These are phyloP conservation scores for Cephus pulcher DNA, from an alignment of 2,888 invertebrate genomes.

Conservation along the genomic window DNA sequence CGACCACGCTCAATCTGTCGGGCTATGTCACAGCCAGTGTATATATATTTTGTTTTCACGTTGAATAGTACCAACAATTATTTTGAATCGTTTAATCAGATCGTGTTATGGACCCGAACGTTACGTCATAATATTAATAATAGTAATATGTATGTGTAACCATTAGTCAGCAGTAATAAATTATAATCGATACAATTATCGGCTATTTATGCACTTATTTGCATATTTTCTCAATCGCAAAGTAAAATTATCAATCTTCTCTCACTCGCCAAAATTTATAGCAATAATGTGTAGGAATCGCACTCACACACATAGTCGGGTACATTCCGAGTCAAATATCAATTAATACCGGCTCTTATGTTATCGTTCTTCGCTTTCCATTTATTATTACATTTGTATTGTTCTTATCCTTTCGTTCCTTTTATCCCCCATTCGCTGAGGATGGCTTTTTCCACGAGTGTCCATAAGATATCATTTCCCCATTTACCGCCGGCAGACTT, in stretches of 20 bases:
- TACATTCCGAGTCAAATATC: neutral
- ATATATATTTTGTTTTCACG: slow-evolving; percentile 7
- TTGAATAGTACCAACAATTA: slow-evolving; percentile 18
- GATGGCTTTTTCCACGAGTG: neutral
- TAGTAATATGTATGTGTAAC: slow-evolving; percentile 11
- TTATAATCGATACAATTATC: slow-evolving; percentile 18
- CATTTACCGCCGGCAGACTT: neutral
- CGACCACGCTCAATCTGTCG: slow-evolving; percentile 13
- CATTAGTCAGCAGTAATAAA: slow-evolving; percentile 18
- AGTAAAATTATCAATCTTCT: neutral
- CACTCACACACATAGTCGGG: neutral
- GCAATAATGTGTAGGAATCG: neutral
- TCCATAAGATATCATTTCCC: neutral
- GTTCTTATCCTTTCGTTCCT: neutral
- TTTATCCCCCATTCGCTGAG: neutral
- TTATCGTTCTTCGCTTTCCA: neutral
- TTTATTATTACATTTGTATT: neutral
- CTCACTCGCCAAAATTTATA: slow-evolving; percentile 13
- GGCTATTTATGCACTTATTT: slow-evolving; percentile 11
- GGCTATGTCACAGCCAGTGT: slow-evolving; percentile 24
- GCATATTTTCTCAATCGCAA: slow-evolving; percentile 4
- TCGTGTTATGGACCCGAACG: slow-evolving; percentile 14
- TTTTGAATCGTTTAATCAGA: slow-evolving; percentile 19
- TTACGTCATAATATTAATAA: slow-evolving; percentile 11
- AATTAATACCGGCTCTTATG: neutral